Percentiles rank a stretch among this genome's conserved stretches.
These are phyloP conservation scores for Meloidogyne floridensis DNA, from an alignment of 1,140 invertebrate species.

Conservation along the genomic window DNA sequence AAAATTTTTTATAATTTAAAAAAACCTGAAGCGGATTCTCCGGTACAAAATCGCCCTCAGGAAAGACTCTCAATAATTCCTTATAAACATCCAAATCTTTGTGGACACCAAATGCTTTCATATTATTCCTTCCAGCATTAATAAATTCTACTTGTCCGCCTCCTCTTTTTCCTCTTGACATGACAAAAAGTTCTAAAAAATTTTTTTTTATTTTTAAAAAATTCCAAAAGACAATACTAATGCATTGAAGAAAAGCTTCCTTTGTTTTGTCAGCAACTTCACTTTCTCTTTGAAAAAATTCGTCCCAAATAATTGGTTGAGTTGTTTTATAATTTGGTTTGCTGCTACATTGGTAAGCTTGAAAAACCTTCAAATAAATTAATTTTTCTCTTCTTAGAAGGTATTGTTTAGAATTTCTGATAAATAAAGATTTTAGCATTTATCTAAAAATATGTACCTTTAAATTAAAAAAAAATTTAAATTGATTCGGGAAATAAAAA, in stretches of 20 bases:
- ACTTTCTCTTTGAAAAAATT: slow-evolving; percentile 4
- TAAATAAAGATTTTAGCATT: neutral
- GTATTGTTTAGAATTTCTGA: neutral
- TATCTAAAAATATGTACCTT: neutral
- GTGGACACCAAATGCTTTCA: slow-evolving; percentile 83
- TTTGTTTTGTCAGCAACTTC: slow-evolving; percentile 6
- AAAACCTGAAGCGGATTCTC: slow-evolving; percentile 76
- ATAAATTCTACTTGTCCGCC: slow-evolving; percentile 90
- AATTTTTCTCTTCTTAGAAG: neutral
- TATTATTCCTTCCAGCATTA: slow-evolving; percentile 79
- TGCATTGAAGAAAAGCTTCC: neutral
- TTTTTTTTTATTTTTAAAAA: slow-evolving; percentile 12
- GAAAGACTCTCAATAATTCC: slow-evolving; percentile 83
- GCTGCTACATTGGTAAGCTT: neutral
- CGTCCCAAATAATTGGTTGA: slow-evolving; percentile 5
- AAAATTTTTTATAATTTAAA: neutral
- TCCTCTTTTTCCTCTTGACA: slow-evolving; percentile 39
- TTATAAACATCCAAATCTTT: slow-evolving; percentile 90
- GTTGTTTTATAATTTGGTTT: neutral
- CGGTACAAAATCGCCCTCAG: slow-evolving; percentile 85
- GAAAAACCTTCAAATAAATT: neutral
- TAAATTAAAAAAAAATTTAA: no score
- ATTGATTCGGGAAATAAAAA: no score
- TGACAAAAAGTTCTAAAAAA: slow-evolving; percentile 47
- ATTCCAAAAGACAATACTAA: neutral